Evolutionary conservation across 2,797 vertebrate genomes (phyloP).

Genomic region (Anabacerthia variegaticeps): DNA sequence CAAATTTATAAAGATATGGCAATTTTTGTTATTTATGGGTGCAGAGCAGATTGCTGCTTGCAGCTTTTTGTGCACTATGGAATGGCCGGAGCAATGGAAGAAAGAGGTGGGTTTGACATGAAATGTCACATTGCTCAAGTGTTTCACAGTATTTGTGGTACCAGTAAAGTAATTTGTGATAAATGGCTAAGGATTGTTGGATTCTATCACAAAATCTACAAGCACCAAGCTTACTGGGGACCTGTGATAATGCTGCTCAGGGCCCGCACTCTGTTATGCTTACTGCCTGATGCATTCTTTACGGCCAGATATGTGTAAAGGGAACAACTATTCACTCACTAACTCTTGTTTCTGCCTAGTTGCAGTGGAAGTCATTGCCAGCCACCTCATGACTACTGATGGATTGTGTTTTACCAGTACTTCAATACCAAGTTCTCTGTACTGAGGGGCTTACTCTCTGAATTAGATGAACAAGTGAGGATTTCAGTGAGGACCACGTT

Average conservation of each 20-base stretch:
- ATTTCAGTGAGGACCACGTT: background rate
- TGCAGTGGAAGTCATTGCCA: constrained; percentile 16
- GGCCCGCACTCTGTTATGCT: constrained; percentile 10
- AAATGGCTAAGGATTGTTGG: constrained; percentile 41
- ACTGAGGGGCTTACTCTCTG: background rate
- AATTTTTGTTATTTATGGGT: constrained; percentile 60
- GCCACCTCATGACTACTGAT: background rate
- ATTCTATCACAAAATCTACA: constrained; percentile 54
- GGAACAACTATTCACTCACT: constrained; percentile 42
- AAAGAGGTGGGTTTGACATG: constrained; percentile 44
- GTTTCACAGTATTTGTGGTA: background rate
- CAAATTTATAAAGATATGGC: constrained; percentile 50
- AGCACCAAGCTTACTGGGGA: constrained; percentile 24
- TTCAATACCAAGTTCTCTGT: background rate
- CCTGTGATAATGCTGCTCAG: constrained; percentile 42
- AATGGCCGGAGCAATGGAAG: constrained; percentile 17
- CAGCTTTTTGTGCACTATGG: constrained; percentile 59
- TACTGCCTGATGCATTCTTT: constrained; percentile 39
- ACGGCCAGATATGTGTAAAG: background rate
- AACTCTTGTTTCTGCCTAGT: constrained; percentile 40
- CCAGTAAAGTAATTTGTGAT: constrained; percentile 46
- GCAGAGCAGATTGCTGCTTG: constrained; percentile 48
- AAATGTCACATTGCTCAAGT: constrained; percentile 32
- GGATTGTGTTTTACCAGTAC: background rate
- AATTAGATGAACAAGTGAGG: background rate